Percentiles rank a stretch among this genome's conserved stretches.
Conservation (phyloP, 1,140 invertebrate genomes). For the Ganaspis sp. region DNA sequence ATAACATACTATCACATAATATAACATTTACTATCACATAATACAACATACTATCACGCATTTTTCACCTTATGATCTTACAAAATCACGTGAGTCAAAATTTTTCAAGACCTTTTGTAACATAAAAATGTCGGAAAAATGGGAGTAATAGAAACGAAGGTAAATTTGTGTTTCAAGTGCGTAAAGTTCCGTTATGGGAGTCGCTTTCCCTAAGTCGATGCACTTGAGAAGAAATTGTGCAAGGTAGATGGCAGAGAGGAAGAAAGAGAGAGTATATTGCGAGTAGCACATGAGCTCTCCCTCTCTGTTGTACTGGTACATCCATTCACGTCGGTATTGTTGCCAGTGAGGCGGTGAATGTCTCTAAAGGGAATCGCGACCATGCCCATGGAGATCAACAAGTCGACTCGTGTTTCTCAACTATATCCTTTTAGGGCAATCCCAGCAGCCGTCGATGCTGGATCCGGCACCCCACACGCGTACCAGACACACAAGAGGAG, state of each 20-base stretch:
- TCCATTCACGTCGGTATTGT: constrained; percentile 22
- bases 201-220: constrained; percentile 24
- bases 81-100: no score
- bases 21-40: no score
- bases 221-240: not conserved
- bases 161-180: not conserved
- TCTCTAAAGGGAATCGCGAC: constrained; percentile 29
- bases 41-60: no score
- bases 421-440: constrained; percentile 28
- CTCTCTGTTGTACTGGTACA: not conserved
- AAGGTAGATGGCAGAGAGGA: constrained; percentile 8
- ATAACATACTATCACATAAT: no score
- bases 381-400: constrained; percentile 22
- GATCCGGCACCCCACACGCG: constrained; percentile 1
- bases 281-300: constrained; percentile 16
- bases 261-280: constrained; percentile 21
- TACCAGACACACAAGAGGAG: not conserved
- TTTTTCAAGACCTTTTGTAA: no score
- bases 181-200: constrained; percentile 12
- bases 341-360: constrained; percentile 3
- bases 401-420: constrained; percentile 27
- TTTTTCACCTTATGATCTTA: no score
- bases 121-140: not conserved
- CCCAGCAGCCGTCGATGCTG: constrained; percentile 1
- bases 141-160: not conserved